Evolutionary conservation across 1,140 invertebrate genomes (phyloP), one percentile per base, ranked within the genome.

Genomic region (Holotrichia oblita): DNA sequence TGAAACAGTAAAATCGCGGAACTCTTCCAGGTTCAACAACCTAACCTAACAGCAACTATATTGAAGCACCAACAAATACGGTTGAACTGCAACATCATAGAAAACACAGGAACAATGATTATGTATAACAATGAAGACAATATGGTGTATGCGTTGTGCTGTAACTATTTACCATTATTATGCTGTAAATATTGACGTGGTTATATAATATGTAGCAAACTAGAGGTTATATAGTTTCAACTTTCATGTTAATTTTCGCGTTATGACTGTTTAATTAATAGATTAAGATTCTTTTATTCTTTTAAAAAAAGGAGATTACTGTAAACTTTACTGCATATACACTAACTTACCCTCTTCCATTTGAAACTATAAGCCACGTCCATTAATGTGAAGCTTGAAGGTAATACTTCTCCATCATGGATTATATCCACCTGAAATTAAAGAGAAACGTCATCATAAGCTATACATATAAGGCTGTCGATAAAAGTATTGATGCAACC

Each of bases 301-400:
- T n/a, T n/a, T n/a, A n/a, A n/a, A n/a, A n/a, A n/a, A n/a, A n/a
- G n/a, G n/a, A n/a, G n/a, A n/a, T n/a, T n/a, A n/a, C n/a, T n/a
- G n/a, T n/a, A n/a, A 12, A 14, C 9, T 48, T 48, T 14, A 10
- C 10, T 48, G 6, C 44, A 48, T 14, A n/a, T 48, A 8, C 4
- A 69, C 6, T 69, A 73, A 88, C 89, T 89, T 90, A 94, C 94
- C 87, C 93, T 89, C 86, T 92, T 92, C 94, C 94, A 95, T 14
- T 92, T 91, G 85, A 93, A 95, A 48, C 94, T 94, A 83, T 94
- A 95, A 0, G 94, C 94, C 1, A 95, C 90, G 81, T 95, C 94
- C 90, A 95, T 93, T 10, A 95, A 87, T 0, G 92, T 94, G 83
- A 92, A 93, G 73, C 93, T 89, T 81, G 93, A 91, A 0, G 90